These are phyloP conservation scores for Cephalopterus ornatus DNA, from an alignment of 2,113 vertebrate genomes.

Conservation along the genomic window DNA sequence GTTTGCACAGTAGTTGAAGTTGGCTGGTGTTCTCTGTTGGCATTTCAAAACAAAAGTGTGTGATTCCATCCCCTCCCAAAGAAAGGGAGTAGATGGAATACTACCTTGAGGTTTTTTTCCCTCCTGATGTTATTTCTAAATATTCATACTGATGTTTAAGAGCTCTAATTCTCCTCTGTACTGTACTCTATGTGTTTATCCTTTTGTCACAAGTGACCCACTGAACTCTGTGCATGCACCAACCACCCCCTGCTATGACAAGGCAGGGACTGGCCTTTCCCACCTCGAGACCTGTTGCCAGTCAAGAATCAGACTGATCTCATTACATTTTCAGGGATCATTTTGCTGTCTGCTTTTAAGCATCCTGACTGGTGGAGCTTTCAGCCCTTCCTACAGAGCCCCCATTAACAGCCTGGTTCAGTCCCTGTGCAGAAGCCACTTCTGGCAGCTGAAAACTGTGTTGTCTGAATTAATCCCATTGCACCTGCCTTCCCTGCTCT, in stretches of 20 bases:
- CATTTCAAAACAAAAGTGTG: not conserved
- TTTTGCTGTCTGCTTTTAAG: not conserved
- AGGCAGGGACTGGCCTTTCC: not conserved
- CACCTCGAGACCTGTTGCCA: not conserved
- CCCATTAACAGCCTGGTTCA: not conserved
- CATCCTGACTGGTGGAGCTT: not conserved
- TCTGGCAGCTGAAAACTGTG: not conserved
- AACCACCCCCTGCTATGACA: not conserved
- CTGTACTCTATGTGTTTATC: not conserved
- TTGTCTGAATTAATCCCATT: not conserved
- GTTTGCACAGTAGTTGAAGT: not conserved
- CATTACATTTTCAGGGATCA: not conserved
- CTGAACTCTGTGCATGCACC: not conserved
- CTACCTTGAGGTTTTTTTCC: not conserved
- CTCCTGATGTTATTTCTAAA: not conserved
- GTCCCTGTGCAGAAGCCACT: not conserved
- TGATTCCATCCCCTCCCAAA: not conserved
- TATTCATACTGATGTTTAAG: not conserved
- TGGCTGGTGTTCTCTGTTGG: not conserved
- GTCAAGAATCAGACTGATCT: not conserved
- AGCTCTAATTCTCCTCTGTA: fast-evolving
- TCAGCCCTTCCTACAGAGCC: not conserved
- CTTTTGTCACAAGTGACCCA: not conserved
- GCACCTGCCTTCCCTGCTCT: not conserved
- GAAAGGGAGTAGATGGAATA: not conserved